phyloP scores from a whole-genome alignment of 2,113 vertebrate genomes.

The Pavo muticus region DNA sequence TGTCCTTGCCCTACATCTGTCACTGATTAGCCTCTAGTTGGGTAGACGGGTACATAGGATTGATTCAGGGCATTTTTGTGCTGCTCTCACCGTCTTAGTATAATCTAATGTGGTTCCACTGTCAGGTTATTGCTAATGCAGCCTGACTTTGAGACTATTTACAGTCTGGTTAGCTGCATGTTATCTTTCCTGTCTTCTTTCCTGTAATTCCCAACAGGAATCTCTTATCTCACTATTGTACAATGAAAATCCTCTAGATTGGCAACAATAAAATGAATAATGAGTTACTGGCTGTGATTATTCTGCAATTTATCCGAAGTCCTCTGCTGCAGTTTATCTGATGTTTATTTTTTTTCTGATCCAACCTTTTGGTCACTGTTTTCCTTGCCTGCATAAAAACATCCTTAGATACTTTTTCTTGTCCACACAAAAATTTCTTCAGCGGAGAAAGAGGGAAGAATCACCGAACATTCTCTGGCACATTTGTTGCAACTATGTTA shows the following conservation, averaged over 20 bases:
- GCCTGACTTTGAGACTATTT: slow-evolving; percentile 6
- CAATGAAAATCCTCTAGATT: slow-evolving; percentile 49
- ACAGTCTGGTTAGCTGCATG: background rate
- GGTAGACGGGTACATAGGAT: background rate
- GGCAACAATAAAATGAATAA: slow-evolving; percentile 24
- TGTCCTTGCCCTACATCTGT: slow-evolving; percentile 23
- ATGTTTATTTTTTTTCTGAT: slow-evolving; percentile 62
- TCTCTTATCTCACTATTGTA: slow-evolving; percentile 52
- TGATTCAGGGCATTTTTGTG: background rate
- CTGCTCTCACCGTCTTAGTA: background rate
- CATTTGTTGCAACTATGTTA: slow-evolving; percentile 12
- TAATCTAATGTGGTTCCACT: background rate
- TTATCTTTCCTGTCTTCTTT: slow-evolving; percentile 35
- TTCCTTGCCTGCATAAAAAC: slow-evolving; percentile 60
- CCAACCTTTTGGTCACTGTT: slow-evolving; percentile 55
- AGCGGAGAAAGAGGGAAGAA: slow-evolving; percentile 18
- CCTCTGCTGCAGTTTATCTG: slow-evolving; percentile 4
- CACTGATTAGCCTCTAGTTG: background rate
- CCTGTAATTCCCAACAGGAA: slow-evolving; percentile 45
- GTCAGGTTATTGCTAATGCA: background rate
- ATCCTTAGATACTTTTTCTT: slow-evolving; percentile 61
- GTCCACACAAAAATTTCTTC: slow-evolving; percentile 39
- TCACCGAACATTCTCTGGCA: background rate
- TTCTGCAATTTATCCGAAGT: slow-evolving; percentile 65
- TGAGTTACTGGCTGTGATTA: slow-evolving; percentile 63